These are phyloP conservation scores for Marmota flaviventris DNA, from an alignment of 2,113 vertebrate species.

Conservation along the genomic window DNA sequence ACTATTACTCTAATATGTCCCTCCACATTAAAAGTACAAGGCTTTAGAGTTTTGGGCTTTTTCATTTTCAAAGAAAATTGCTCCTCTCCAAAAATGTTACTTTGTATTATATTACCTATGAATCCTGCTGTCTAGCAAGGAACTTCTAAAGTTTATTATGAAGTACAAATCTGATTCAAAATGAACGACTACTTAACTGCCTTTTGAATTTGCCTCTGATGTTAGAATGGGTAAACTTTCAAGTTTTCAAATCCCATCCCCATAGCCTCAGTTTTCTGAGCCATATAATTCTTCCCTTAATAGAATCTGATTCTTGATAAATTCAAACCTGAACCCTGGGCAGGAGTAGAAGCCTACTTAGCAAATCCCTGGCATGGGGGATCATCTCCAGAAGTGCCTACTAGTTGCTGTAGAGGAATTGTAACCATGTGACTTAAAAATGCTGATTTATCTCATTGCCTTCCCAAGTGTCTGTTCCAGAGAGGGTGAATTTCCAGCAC, in stretches of 20 bases:
- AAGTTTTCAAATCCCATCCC: background rate
- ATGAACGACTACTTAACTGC: background rate
- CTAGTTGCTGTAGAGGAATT: background rate
- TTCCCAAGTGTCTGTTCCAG: background rate
- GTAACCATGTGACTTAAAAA: background rate
- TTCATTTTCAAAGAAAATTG: conserved; percentile 48
- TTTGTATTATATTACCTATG: background rate
- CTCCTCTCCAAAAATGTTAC: background rate
- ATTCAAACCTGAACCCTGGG: background rate
- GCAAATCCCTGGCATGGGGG: background rate
- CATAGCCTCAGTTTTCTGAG: background rate
- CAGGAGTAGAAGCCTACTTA: background rate
- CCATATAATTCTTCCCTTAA: background rate
- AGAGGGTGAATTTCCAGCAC: background rate
- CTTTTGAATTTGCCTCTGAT: background rate
- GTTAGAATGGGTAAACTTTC: background rate
- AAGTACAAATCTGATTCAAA: background rate
- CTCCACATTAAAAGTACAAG: conserved; percentile 6
- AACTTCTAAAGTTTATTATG: conserved; percentile 22
- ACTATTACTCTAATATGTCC: background rate
- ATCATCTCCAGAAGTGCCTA: background rate
- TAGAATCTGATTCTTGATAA: background rate
- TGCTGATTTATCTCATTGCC: background rate
- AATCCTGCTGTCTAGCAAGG: background rate
- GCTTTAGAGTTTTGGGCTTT: conserved; percentile 8